Evolutionary conservation across 2,888 invertebrate species (phyloP), one percentile per base, ranked within the genome.

Genomic region (Noctua janthina): DNA sequence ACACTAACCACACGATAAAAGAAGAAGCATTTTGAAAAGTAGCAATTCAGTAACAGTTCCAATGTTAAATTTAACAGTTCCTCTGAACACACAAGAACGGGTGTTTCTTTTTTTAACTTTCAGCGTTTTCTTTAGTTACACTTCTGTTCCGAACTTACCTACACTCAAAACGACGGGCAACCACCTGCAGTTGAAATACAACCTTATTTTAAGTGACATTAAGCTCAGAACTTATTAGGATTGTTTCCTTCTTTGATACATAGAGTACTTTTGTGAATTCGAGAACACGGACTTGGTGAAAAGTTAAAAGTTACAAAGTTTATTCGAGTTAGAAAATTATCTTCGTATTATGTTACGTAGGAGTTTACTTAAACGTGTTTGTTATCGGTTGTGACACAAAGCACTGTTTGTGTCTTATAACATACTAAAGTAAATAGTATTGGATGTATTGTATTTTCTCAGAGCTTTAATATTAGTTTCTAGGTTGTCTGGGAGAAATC

Each of bases 221-320:
- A 75, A 83, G 88, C 76, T 67, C 64, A 79, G 59, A 82, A 81
- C 89, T 15, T 20, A 77, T 73, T 49, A 78, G 1, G 23, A 2
- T 11, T n/a, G 49, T 67, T 51, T 67, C 74, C 74, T 54, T 87
- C 90, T 91, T 90, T 91, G 90, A 91, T 90, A 91, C 91, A 87
- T 74, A 81, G 81, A 88, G 91, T 90, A 91, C 91, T 93, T 94
- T 94, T 93, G 92, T 92, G 92, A 93, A 94, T 93, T 93, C 87
- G 90, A 93, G 91, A 94, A 92, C 91, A 92, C 91, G 89, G 87
- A 92, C 89, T 91, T 88, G 86, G 88, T 80, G 83, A 84, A 89
- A 93, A 93, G 93, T 93, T 92, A 91, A 92, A 92, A 93, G 92
- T 93, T 91, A 76, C 84, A 82, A 92, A 93, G 93, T 94, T 93